These are phyloP conservation scores for Aptenodytes forsteri DNA, from an alignment of 2,113 vertebrate species.

Conservation along the genomic window DNA sequence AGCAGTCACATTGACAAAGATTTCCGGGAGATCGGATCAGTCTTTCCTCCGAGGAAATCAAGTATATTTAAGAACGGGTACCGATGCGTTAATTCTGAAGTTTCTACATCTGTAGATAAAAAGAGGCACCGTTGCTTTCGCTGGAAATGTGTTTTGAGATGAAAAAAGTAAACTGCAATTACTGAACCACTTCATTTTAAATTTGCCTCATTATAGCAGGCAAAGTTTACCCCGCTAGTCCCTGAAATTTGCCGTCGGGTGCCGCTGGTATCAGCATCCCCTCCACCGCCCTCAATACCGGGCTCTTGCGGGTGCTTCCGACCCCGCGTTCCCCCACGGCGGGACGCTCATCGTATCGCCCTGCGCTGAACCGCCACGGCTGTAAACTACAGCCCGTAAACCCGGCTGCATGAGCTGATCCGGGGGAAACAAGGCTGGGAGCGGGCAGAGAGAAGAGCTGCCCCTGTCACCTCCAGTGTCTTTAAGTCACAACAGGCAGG, in stretches of 20 bases:
- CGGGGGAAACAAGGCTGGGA: neutral
- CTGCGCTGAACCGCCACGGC: rapidly evolving
- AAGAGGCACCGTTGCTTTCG: neutral
- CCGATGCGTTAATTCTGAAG: neutral
- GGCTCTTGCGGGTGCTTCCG: rapidly evolving
- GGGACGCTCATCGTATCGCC: rapidly evolving
- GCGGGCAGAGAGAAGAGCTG: neutral
- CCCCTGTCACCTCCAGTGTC: neutral
- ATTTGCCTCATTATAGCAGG: neutral
- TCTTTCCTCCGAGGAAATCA: neutral
- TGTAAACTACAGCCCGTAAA: rapidly evolving
- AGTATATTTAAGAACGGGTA: neutral
- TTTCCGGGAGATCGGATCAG: neutral
- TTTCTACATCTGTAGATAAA: neutral
- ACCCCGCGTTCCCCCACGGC: rapidly evolving
- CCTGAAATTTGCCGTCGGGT: neutral
- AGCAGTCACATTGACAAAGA: neutral
- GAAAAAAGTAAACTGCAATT: neutral
- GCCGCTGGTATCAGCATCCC: neutral
- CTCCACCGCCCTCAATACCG: rapidly evolving
- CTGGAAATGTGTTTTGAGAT: neutral
- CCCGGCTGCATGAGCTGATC: rapidly evolving
- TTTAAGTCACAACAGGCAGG: neutral
- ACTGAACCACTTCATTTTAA: neutral
- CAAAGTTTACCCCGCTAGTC: neutral